Evolutionary conservation across 23 tunicate species (phyloP).

Genomic region (Trididemnum miniatum): DNA sequence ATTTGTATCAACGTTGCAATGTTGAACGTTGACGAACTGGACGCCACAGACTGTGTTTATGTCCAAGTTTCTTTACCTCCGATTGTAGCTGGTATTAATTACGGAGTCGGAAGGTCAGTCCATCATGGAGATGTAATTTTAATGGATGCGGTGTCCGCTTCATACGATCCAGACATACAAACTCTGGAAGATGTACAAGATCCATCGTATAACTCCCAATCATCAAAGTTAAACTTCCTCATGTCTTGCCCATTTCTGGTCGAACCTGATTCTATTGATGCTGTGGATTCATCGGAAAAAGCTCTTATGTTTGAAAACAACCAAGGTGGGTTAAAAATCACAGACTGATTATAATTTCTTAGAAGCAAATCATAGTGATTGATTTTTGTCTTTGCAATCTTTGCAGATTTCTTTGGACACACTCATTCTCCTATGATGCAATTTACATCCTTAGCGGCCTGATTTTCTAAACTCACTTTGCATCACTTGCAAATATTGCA

Average conservation of each 20-base stretch:
- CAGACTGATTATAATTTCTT: too few relatives aligned
- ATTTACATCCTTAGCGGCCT: too few relatives aligned
- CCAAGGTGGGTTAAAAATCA: neutral
- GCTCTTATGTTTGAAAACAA: conserved; percentile 28
- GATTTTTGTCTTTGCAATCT: too few relatives aligned
- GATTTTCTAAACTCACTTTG: too few relatives aligned
- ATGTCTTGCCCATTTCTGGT: conserved; percentile 54
- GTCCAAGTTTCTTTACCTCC: conserved; percentile 56
- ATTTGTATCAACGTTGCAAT: conserved; percentile 79
- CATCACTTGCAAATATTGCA: too few relatives aligned
- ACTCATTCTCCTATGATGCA: too few relatives aligned
- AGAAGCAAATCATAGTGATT: too few relatives aligned
- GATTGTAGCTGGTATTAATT: conserved; percentile 51
- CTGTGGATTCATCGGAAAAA: neutral
- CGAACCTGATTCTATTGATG: neutral
- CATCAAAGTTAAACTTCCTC: conserved; percentile 13
- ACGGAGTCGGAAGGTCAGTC: conserved; percentile 64
- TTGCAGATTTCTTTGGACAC: too few relatives aligned
- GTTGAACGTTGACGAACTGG: conserved; percentile 52
- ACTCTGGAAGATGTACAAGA: conserved; percentile 29
- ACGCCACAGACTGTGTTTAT: conserved; percentile 66
- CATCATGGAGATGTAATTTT: conserved; percentile 43
- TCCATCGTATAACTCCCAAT: neutral
- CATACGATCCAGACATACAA: conserved; percentile 70
- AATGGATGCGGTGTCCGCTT: conserved; percentile 61